A percentile compares a stretch with the other conserved stretches of the same genome.
Conservation (phyloP, 2,888 invertebrate species). For the Rapana venosa region DNA sequence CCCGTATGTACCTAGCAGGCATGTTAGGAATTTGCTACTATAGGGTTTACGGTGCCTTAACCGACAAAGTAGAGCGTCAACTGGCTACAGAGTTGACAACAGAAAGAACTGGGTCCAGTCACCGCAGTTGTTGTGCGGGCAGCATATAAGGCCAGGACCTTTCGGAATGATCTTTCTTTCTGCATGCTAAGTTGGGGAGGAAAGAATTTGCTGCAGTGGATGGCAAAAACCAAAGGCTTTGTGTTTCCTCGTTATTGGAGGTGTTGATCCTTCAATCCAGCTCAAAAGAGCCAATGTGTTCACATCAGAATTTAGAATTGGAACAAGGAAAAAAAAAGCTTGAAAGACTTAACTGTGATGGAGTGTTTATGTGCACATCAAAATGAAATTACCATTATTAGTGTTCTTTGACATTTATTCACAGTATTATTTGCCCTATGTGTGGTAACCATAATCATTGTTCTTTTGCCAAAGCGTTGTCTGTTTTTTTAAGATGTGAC, state of each 20-base stretch:
- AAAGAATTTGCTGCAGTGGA: neutral
- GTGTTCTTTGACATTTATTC: neutral
- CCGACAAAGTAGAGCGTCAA: conserved; percentile 9
- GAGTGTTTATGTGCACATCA: conserved; percentile 17
- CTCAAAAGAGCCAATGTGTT: neutral
- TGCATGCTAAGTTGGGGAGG: neutral
- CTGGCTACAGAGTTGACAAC: conserved; percentile 31
- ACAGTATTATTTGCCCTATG: neutral
- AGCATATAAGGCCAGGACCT: neutral
- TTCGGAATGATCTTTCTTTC: neutral
- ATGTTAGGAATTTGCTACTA: conserved; percentile 37
- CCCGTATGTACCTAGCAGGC: conserved; percentile 6
- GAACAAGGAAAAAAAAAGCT: neutral
- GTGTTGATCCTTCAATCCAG: neutral
- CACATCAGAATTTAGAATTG: neutral
- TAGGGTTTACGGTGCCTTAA: conserved; percentile 39
- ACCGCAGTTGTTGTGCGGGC: conserved; percentile 37
- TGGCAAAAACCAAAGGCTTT: neutral
- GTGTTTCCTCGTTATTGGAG: neutral
- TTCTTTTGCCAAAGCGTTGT: neutral
- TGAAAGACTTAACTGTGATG: neutral
- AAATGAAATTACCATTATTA: conserved; percentile 29
- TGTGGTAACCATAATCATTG: neutral
- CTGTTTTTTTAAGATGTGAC: neutral
- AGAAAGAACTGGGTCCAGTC: conserved; percentile 23